Conservation (phyloP, 2,113 vertebrate species). For the Paratilapia polleni region DNA sequence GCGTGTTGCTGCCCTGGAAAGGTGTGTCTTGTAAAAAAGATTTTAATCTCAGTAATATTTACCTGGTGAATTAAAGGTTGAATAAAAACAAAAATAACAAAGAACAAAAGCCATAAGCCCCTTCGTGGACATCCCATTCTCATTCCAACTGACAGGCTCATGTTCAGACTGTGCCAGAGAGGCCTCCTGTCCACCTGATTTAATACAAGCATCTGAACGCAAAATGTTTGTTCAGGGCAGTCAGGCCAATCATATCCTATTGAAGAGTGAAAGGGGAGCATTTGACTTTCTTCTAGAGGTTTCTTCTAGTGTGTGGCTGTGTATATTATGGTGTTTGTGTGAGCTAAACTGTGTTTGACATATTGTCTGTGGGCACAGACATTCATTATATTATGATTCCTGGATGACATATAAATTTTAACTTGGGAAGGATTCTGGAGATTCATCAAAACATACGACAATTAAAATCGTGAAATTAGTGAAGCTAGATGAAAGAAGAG, state of each 20-base stretch:
- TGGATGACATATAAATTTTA: conserved; percentile 5
- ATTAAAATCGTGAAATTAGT: not conserved
- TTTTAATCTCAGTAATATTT: not conserved
- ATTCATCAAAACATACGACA: not conserved
- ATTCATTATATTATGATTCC: not conserved
- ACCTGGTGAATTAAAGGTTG: not conserved
- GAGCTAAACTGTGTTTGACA: conserved; percentile 1
- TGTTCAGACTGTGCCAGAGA: conserved; percentile 19
- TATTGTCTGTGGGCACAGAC: not conserved
- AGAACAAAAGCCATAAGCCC: not conserved
- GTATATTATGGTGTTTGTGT: not conserved
- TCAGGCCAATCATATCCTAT: not conserved
- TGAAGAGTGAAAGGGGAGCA: not conserved
- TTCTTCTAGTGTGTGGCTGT: not conserved
- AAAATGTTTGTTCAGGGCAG: not conserved
- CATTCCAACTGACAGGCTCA: not conserved
- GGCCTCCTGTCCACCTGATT: conserved; percentile 23
- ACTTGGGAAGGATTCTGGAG: not conserved
- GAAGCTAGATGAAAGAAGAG: not conserved
- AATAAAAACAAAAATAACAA: not conserved
- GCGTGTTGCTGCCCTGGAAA: not conserved
- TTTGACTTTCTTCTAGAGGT: conserved; percentile 10
- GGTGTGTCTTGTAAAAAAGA: not conserved
- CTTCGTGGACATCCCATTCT: not conserved
- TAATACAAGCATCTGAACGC: conserved; percentile 22